Evolutionary conservation across 2,113 vertebrate species (phyloP), one percentile per base, ranked within the genome.

Genomic region (Dissostichus mawsoni): DNA sequence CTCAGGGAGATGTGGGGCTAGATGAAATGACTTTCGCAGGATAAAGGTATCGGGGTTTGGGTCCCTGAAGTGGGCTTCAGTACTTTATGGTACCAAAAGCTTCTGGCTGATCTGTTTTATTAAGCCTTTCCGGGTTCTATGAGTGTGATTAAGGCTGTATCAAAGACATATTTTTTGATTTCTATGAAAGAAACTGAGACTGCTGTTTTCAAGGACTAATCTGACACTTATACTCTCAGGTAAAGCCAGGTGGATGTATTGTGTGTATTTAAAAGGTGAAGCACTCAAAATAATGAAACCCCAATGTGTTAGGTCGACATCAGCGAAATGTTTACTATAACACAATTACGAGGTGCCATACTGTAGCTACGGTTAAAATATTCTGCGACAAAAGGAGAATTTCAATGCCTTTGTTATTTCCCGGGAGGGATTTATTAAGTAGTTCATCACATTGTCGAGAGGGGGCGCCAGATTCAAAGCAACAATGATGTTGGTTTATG

Each of bases 1-100:
- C 90, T 90, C 72, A 69, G 90, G 83, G 83, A 91, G 82, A 90
- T 90, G 86, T 68, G 89, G 56, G 74, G 74, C 80, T 73, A 90
- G 85, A 90, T 90, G 87, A 92, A 82, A 77, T 59, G 8, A 58
- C 59, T 55, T 67, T 77, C 75, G 83, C 73, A 87, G 78, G 74
- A 90, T 76, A 92, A 88, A 82, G 53, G 65, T 53, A 70, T 61
- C 52, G 76, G 80, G 70, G 51, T 67, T 44, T 50, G 67, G 69
- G 69, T 84, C 73, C 81, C 76, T n/a, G 9, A 78, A 62, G 81
- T 74, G 55, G 47, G 67, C 23, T 65, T 58, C 55, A 69, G 51
- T 55, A 52, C 0, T 20, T 79, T 68, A 55, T 48, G 41, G 14
- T 71, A 74, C 69, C 75, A 74, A 61, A 76, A 73, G 78, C 57